Evolutionary conservation across 2,797 vertebrate genomes (phyloP), one percentile per base, ranked within the genome.

Genomic region (Pipistrellus pipistrellus): DNA sequence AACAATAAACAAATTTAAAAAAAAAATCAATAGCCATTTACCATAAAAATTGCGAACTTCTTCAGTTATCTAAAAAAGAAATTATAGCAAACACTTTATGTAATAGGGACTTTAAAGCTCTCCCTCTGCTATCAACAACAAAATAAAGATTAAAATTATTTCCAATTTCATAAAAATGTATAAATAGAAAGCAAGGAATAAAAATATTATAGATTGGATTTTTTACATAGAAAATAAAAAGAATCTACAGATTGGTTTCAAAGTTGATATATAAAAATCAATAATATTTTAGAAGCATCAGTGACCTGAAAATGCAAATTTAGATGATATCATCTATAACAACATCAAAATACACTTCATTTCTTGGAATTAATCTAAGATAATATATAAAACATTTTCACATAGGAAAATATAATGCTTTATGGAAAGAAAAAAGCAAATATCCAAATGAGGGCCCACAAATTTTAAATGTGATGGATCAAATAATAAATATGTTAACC

Each of bases 281-380:
- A 4, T 66, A 72, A n/a, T 89, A 90, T 80, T 89, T 85, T n/a
- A 27, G 68, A 93, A 86, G 62, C 11, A 83, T 32, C 15, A 57
- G 53, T 14, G 64, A 82, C 77, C 3, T 53, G 55, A 92, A 91
- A 88, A 35, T 90, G 2, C 73, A 91, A 91, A 18, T 88, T 92
- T 84, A 87, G 85, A 85, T 51, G 8, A 71, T 68, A 77, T 13
- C 14, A 53, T 59, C 17, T 82, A 85, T 1, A 59, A 91, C 4
- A 27, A 12, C 13, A 84, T 66, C 4, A 7, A 80, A 68, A 85
- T 78, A 76, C 0, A 91, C 76, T 80, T 30, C 5, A 89, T 72
- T 85, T 93, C 53, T 88, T 48, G 12, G 30, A 87, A 55, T 75
- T 73, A 78, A 69, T 30, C 35, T 83, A 78, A 73, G 51, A 53